These are phyloP conservation scores for Colletes collaris DNA, from an alignment of 2,888 invertebrate species.

Conservation along the genomic window DNA sequence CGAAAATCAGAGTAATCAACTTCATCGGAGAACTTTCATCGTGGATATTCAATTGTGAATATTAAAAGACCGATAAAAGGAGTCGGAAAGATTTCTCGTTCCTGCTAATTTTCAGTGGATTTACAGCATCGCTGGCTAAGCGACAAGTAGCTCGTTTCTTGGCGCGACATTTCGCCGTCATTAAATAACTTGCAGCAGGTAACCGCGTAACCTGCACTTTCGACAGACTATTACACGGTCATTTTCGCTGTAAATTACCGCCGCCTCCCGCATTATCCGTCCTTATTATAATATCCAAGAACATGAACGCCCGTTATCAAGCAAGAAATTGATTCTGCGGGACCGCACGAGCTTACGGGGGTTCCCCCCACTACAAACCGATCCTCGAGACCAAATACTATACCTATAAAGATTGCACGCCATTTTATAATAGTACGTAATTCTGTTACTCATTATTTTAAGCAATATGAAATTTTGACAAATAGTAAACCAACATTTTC, in stretches of 20 bases:
- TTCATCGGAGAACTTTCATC: neutral
- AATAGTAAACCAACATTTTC: too few species aligned
- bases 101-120: neutral
- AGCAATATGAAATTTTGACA: too few species aligned
- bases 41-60: neutral
- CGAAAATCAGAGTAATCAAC: neutral
- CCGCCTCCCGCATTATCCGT: constrained; percentile 57
- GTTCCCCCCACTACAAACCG: constrained; percentile 28
- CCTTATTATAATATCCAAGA: constrained; percentile 49
- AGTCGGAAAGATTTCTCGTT: neutral
- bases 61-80: neutral
- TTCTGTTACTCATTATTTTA: too few species aligned
- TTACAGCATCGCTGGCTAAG: neutral
- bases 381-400: neutral
- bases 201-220: constrained; percentile 40
- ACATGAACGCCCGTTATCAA: constrained; percentile 51
- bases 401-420: too few species aligned
- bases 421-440: too few species aligned
- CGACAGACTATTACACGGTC: constrained; percentile 54
- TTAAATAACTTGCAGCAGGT: constrained; percentile 34
- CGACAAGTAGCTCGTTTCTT: constrained; percentile 4
- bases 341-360: constrained; percentile 45
- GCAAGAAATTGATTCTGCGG: constrained; percentile 63
- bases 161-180: constrained; percentile 9
- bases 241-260: constrained; percentile 62